A percentile compares a stretch with the other conserved stretches of the same genome.
These are phyloP conservation scores for Trialeurodes vaporariorum DNA, from an alignment of 1,140 invertebrate species.

Conservation along the genomic window DNA sequence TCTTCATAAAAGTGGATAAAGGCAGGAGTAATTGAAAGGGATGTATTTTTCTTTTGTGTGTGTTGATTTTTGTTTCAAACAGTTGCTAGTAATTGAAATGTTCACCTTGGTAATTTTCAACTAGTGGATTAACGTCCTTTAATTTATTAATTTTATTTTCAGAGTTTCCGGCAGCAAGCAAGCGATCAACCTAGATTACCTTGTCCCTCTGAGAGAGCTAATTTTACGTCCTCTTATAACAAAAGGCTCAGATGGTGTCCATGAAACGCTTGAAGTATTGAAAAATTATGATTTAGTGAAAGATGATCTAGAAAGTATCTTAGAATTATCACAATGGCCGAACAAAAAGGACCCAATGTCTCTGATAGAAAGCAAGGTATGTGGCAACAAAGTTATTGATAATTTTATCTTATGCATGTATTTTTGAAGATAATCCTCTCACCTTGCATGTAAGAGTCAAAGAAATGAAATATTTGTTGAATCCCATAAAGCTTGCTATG, in stretches of 20 bases:
- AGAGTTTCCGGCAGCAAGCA: conserved; percentile 64
- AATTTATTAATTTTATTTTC: conserved; percentile 17
- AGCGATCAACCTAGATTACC: conserved; percentile 72
- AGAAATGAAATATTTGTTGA: too few relatives aligned
- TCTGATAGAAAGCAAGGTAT: conserved; percentile 64
- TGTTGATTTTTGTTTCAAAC: too few relatives aligned
- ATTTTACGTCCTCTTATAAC: conserved; percentile 60
- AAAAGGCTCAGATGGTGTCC: conserved; percentile 56
- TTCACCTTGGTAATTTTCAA: too few relatives aligned
- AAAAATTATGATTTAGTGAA: conserved; percentile 71
- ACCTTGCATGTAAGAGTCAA: too few relatives aligned
- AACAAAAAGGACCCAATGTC: conserved; percentile 60
- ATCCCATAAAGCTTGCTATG: too few relatives aligned
- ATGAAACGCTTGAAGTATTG: conserved; percentile 60
- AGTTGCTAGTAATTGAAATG: too few relatives aligned
- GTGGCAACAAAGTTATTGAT: too few relatives aligned
- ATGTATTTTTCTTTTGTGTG: too few relatives aligned
- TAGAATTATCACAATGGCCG: conserved; percentile 77
- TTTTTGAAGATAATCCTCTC: too few relatives aligned
- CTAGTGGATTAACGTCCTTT: neutral
- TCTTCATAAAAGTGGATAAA: too few relatives aligned
- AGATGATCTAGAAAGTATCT: conserved; percentile 81
- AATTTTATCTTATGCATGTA: too few relatives aligned
- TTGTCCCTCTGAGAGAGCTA: conserved; percentile 52
- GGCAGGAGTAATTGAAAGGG: too few relatives aligned